A percentile compares a stretch with the other conserved stretches of the same genome.
Evolutionary conservation across 2,888 invertebrate genomes (phyloP).

Genomic region (Mimas tiliae): DNA sequence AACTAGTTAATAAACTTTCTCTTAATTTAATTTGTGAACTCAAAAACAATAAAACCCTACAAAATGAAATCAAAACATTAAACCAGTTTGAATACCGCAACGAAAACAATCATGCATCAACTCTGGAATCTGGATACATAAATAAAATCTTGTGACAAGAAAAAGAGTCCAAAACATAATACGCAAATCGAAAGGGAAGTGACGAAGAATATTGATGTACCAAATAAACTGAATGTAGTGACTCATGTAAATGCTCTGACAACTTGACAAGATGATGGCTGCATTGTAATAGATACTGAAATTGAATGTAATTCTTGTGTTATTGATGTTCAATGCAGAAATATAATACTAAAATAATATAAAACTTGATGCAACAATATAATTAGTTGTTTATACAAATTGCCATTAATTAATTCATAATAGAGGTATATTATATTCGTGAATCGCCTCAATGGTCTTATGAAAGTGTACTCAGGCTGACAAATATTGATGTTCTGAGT

Average conservation of each 20-base stretch:
- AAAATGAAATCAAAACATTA: no score
- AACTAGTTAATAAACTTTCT: no score
- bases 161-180: not conserved
- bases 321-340: not conserved
- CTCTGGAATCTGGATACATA: no score
- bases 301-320: not conserved
- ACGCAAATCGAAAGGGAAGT: constrained; percentile 5
- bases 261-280: constrained; percentile 33
- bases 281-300: not conserved
- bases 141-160: not conserved
- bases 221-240: constrained; percentile 5
- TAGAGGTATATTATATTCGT: no score
- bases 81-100: not conserved
- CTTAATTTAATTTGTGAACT: no score
- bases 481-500: no score
- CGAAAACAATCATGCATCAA: not conserved
- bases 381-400: not conserved
- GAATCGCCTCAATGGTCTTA: no score
- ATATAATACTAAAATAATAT: not conserved
- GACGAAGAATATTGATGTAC: constrained; percentile 6
- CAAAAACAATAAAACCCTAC: no score
- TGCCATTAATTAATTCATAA: no score
- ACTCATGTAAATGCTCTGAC: constrained; percentile 20
- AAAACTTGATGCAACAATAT: not conserved
- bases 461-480: no score